These are phyloP conservation scores for Metaphire vulgaris DNA, from an alignment of 1,140 invertebrate species.

Conservation along the genomic window DNA sequence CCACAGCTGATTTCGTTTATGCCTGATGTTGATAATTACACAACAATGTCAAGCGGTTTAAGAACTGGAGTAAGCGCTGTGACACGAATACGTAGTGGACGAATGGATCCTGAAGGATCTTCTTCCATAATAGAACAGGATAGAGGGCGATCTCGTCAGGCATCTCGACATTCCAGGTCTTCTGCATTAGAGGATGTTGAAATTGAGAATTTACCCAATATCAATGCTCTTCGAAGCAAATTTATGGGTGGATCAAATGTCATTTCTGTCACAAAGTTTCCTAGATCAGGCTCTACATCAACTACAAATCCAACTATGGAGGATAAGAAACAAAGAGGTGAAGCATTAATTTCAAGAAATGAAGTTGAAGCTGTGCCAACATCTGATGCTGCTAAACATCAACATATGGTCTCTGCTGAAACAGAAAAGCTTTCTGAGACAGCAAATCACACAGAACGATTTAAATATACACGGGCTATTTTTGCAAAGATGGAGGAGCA, in stretches of 20 bases:
- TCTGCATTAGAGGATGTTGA: background rate
- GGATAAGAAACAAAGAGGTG: background rate
- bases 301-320: background rate
- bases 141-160: background rate
- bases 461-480: constrained; percentile 25
- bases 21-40: background rate
- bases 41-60: background rate
- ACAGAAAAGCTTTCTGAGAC: constrained; percentile 12
- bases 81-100: background rate
- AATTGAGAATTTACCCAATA: background rate
- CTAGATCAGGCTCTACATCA: background rate
- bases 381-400: too few species aligned
- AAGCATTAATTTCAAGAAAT: too few species aligned
- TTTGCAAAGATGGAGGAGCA: constrained; percentile 30
- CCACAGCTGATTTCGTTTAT: background rate
- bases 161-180: background rate
- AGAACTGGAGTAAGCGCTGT: background rate
- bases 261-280: background rate
- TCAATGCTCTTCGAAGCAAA: background rate
- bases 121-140: background rate
- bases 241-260: background rate
- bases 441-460: constrained; percentile 25
- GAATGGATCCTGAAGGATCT: background rate
- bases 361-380: too few species aligned
- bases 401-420: too few species aligned